These are phyloP conservation scores for Acrobasis repandana DNA, from an alignment of 2,888 invertebrate species.

Conservation along the genomic window DNA sequence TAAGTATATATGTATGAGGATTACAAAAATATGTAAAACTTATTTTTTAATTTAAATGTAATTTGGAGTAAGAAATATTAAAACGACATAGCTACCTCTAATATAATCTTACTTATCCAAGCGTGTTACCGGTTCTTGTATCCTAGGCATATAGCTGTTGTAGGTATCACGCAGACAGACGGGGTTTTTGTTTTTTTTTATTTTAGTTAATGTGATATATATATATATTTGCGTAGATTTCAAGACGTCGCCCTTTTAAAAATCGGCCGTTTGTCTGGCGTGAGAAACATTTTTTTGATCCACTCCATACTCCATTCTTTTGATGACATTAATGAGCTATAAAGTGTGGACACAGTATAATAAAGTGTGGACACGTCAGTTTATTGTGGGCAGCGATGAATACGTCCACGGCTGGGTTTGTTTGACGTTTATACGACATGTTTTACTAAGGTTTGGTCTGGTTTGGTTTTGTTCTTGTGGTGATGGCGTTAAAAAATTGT, in stretches of 20 bases:
- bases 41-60: too few relatives aligned
- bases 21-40: too few relatives aligned
- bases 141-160: too few relatives aligned
- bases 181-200: too few relatives aligned
- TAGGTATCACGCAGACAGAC: too few relatives aligned
- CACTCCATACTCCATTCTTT: conserved; percentile 48
- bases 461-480: background rate
- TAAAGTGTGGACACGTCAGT: conserved; percentile 47
- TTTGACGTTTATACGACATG: conserved; percentile 20
- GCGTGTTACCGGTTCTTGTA: too few relatives aligned
- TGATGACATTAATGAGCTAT: conserved; percentile 62
- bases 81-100: too few relatives aligned
- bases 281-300: conserved; percentile 36
- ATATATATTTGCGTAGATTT: background rate
- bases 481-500: background rate
- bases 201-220: too few relatives aligned
- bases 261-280: conserved; percentile 19
- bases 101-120: too few relatives aligned
- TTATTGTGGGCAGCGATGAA: conserved; percentile 39
- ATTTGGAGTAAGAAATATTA: too few relatives aligned
- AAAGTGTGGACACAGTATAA: conserved; percentile 49
- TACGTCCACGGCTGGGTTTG: conserved; percentile 30
- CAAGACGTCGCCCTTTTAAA: conserved; percentile 14
- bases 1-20: too few relatives aligned
- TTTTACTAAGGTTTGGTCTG: background rate